Evolutionary conservation across 2,113 vertebrate species (phyloP).

Genomic region (Acinonyx jubatus): DNA sequence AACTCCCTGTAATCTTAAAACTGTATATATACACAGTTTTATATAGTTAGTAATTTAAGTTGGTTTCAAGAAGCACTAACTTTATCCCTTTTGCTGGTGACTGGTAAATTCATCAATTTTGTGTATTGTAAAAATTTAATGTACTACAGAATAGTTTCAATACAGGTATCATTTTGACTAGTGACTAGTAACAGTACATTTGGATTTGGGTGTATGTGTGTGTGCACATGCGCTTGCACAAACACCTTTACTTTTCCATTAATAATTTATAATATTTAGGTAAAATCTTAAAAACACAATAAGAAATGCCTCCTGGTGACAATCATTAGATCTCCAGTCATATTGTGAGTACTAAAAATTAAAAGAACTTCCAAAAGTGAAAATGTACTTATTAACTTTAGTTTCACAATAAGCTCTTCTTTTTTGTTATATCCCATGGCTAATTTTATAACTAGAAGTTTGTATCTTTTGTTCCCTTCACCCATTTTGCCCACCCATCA

Average conservation of each 20-base stretch:
- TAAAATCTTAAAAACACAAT: slow-evolving; percentile 13
- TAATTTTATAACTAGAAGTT: neutral
- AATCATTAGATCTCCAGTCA: neutral
- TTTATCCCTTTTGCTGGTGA: neutral
- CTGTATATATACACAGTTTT: neutral
- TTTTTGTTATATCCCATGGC: neutral
- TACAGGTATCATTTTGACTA: neutral
- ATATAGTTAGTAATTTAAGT: neutral
- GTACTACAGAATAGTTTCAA: neutral
- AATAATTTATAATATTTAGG: neutral
- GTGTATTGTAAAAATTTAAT: neutral
- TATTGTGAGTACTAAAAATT: slow-evolving; percentile 24
- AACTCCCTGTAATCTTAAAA: neutral
- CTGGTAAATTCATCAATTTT: slow-evolving; percentile 13
- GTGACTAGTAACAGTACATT: neutral
- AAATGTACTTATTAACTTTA: neutral
- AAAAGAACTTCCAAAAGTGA: neutral
- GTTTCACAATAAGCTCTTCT: neutral
- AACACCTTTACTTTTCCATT: neutral
- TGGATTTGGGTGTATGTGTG: neutral
- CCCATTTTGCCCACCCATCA: neutral
- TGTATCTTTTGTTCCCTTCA: neutral
- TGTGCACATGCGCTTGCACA: neutral
- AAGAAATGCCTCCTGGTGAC: neutral
- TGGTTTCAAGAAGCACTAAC: neutral